Conservation (phyloP, 2,113 vertebrate genomes). For the Crotalus horridus region DNA sequence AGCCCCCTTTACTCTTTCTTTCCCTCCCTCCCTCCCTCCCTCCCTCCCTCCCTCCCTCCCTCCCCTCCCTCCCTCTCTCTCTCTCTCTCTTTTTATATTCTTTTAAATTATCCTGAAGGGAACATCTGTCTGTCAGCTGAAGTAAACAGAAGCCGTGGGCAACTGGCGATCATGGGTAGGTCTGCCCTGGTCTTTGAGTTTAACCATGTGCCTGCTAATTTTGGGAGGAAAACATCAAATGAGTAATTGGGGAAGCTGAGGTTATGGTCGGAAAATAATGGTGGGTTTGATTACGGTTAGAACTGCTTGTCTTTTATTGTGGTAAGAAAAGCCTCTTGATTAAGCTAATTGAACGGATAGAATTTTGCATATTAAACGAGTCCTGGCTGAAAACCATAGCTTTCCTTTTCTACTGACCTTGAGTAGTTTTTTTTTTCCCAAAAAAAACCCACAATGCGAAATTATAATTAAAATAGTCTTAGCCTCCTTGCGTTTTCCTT, state of each 20-base stretch:
- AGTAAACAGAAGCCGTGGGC: not conserved
- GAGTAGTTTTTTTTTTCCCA: not conserved
- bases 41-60: too few relatives aligned
- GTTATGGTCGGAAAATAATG: not conserved
- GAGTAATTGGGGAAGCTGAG: not conserved
- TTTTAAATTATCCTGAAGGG: not conserved
- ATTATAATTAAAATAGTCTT: constrained; percentile 4
- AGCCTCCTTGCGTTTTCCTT: not conserved
- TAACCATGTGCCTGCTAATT: not conserved
- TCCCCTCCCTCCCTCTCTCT: too few relatives aligned
- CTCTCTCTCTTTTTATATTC: not conserved
- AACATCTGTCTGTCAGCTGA: not conserved
- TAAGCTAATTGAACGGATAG: not conserved
- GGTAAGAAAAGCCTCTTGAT: constrained; percentile 8
- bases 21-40: too few relatives aligned
- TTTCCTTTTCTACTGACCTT: not conserved
- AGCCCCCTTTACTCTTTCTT: not conserved
- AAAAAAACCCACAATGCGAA: not conserved
- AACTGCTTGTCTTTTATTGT: not conserved
- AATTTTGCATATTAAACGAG: not conserved
- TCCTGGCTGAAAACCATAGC: not conserved
- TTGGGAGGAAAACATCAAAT: not conserved
- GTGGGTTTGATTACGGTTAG: constrained; percentile 7
- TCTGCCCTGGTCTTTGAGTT: not conserved
- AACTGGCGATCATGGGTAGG: not conserved